Conservation (phyloP, 2,113 vertebrate genomes). For the Lichenostomus cassidix region DNA sequence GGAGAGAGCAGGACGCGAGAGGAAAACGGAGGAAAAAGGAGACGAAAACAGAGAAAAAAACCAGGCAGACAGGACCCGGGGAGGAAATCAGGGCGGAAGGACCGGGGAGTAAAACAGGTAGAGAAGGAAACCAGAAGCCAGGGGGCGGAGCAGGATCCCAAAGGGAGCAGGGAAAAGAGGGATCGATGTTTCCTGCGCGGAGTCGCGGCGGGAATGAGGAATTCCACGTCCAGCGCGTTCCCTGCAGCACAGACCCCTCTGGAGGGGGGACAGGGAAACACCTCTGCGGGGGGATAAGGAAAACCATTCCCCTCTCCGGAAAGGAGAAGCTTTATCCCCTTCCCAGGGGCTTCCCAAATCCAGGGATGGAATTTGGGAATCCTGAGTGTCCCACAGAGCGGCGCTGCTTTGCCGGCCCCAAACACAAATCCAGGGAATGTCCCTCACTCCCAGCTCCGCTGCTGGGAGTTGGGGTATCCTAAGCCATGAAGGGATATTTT, state of each 20-base stretch:
- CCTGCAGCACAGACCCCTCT: neutral
- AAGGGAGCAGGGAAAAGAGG: neutral
- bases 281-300: neutral
- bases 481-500: fast-evolving
- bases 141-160: neutral
- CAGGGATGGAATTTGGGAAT: fast-evolving
- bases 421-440: fast-evolving
- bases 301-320: neutral
- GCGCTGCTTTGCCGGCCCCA: fast-evolving
- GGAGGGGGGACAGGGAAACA: fast-evolving
- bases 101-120: too few species aligned
- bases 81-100: too few species aligned
- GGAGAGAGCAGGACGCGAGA: too few species aligned
- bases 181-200: fast-evolving
- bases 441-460: fast-evolving
- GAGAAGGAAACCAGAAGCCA: neutral
- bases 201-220: neutral
- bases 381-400: fast-evolving
- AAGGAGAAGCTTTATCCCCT: neutral
- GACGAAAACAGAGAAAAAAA: neutral
- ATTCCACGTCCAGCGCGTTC: neutral
- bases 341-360: neutral
- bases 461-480: fast-evolving
- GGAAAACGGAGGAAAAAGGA: neutral
- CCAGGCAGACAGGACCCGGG: neutral